Base-by-base conservation (phyloP, 1,140 invertebrate species). In the Psilanteris sp. region DNA sequence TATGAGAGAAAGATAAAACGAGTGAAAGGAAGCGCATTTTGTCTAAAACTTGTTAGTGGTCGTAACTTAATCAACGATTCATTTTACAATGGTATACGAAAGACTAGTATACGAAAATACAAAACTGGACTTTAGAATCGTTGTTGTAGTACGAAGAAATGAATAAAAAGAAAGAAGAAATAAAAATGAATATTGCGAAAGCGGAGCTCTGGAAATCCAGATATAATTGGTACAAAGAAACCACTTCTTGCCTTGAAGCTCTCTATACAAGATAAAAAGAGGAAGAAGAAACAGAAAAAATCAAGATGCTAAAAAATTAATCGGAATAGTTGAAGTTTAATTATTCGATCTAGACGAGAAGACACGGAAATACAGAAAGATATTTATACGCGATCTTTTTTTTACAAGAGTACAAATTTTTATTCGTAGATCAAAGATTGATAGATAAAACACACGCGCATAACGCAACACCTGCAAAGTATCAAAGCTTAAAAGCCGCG, bases 211-310 rank as follows among this genome's bases (percentile, higher is more conserved):
- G 75, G 59, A 68, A 79, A 75, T 70, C 72, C 78, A 80, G 79
- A 70, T 81, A 71, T 83, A 81, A 84, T 84, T 76, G 85, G 85
- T 87, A 88, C 85, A 87, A 87, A 87, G 61, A 85, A 85, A 87
- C 81, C 86, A 88, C 81, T 84, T 87, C 85, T 88, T 88, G 87
- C 87, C 87, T 88, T 87, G 79, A 82, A 82, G 86, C 86, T 88
- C 85, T 87, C 85, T 87, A 87, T 81, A 79, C 70, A 50, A 62
- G 31, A 50, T 59, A 26, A 41, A 43, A 9, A 31, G 50, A 52
- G 2, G 15, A 48, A 59, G 14, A 0, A 46, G 14, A 62, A 59
- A 46, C 36, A 74, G 29, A 13, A 13, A 29, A 10, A 54, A n/a
- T 43, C 13, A 24, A 71, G 18, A 34, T 48, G 39, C 27, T 31